Evolutionary conservation across 2,888 invertebrate genomes (phyloP), one percentile per base, ranked within the genome.

Genomic region (Salpingus planirostris): DNA sequence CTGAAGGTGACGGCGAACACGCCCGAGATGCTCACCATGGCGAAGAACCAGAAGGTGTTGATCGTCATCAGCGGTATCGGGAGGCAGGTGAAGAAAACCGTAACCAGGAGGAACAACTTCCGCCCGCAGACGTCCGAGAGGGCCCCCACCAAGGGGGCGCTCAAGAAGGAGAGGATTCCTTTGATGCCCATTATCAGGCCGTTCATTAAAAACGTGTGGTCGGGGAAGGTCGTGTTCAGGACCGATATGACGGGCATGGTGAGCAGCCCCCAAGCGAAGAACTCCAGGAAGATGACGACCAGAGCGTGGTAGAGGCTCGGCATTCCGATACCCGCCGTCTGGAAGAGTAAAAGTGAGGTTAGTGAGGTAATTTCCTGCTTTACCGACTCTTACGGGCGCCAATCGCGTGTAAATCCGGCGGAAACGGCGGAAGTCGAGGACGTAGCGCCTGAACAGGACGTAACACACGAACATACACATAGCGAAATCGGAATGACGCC

Each of bases 161-260:
- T 89, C 57, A 98, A 74, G 71, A 98, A 99, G 48, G 97, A 97
- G 52, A 99, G 69, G 53, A 98, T 81, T 55, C 97, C 97, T 33
- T 59, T 58, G 35, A 59, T 59, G 50, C 97, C 97, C 81, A 98
- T 92, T 59, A 99, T 96, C 50, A 98, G 74, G 40, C 98, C 98
- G 76, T 99, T 99, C 93, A 98, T 96, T 38, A 96, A 75, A 70
- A 98, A 97, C 59, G 96, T 98, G 67, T 98, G 96, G 66, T 93
- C 87, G 45, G 97, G 97, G 70, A 98, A 98, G 37, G 97, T 97
- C 54, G 85, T 87, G 67, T 97, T 96, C 48, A 99, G 74, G 64
- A 83, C 83, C 47, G 76, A 71, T 62, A 98, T 98, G 59, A 97
- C 88, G 37, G 98, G 97, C 78, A 95, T 91, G 44, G 97, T 98